phyloP scores from a whole-genome alignment of 2,797 vertebrate species.

The Australoheros facetus region DNA sequence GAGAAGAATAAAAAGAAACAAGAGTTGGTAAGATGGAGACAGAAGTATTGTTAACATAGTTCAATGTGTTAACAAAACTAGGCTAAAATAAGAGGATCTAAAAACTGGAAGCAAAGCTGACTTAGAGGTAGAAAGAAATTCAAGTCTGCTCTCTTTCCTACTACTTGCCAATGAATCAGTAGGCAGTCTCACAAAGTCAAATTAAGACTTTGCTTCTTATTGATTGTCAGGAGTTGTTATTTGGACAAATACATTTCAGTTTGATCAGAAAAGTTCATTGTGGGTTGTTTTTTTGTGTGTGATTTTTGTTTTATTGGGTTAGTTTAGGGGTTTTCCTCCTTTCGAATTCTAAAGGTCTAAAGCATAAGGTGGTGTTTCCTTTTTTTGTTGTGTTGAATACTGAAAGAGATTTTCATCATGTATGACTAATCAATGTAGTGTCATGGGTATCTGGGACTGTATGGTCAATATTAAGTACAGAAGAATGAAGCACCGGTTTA shows the following conservation, averaged over 20 bases:
- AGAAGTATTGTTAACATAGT: conserved; percentile 14
- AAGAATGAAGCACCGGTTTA: not conserved
- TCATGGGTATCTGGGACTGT: not conserved
- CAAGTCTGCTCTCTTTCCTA: not conserved
- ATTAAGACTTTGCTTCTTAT: not conserved
- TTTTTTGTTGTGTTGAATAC: not conserved
- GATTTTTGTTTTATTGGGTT: no score
- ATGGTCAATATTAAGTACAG: not conserved
- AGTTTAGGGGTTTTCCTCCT: no score
- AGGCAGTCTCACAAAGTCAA: not conserved
- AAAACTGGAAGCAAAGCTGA: not conserved
- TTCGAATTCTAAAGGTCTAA: not conserved
- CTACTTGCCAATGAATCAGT: not conserved
- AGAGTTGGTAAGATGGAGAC: not conserved
- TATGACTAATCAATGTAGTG: not conserved
- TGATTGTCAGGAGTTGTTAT: not conserved
- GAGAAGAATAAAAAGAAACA: not conserved
- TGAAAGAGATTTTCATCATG: not conserved
- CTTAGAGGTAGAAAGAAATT: not conserved
- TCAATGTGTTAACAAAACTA: conserved; percentile 2
- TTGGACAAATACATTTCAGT: not conserved
- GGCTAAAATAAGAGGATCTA: conserved; percentile 2
- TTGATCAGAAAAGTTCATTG: not conserved
- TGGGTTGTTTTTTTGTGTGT: not conserved
- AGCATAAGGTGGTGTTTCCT: not conserved